phyloP scores from a whole-genome alignment of 30 jellyfish, hydroid and myxozoan genomes.

The Chrysaora quinquecirrha region DNA sequence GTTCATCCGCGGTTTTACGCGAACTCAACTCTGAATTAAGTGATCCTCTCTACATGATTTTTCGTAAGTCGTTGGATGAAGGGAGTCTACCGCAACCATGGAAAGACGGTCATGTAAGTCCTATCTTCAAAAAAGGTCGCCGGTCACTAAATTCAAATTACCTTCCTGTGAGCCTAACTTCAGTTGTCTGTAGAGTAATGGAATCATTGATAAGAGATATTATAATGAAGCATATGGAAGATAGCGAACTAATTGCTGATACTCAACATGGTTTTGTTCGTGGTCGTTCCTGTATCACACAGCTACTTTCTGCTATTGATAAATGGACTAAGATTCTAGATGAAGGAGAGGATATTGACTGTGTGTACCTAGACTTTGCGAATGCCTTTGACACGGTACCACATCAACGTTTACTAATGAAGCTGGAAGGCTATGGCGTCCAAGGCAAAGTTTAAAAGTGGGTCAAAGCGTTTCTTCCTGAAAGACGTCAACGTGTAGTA shows the following conservation, averaged over 20 bases:
- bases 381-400: slow-evolving; percentile 8
- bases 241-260: slow-evolving; percentile 3
- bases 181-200: slow-evolving; percentile 11
- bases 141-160: not conserved
- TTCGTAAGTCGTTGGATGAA: slow-evolving; percentile 37
- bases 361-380: slow-evolving; percentile 6
- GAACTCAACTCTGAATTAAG: slow-evolving; percentile 25
- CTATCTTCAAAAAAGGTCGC: slow-evolving; percentile 36
- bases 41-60: slow-evolving; percentile 30
- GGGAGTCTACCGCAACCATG: slow-evolving; percentile 29
- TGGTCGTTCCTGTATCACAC: slow-evolving; percentile 19
- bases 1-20: slow-evolving; percentile 15
- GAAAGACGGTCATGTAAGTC: slow-evolving; percentile 36
- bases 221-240: slow-evolving; percentile 23
- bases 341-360: slow-evolving; percentile 1
- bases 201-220: slow-evolving; percentile 6
- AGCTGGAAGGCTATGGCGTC: slow-evolving; percentile 21
- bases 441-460: not conserved
- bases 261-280: slow-evolving; percentile 11
- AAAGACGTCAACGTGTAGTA: slow-evolving; percentile 15
- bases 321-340: slow-evolving; percentile 10
- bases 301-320: not conserved
- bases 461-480: slow-evolving; percentile 12
- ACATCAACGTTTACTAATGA: slow-evolving; percentile 7
- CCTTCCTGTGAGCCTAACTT: slow-evolving; percentile 14